Conservation (phyloP, 2,113 vertebrate species). For the Laticauda colubrina region DNA sequence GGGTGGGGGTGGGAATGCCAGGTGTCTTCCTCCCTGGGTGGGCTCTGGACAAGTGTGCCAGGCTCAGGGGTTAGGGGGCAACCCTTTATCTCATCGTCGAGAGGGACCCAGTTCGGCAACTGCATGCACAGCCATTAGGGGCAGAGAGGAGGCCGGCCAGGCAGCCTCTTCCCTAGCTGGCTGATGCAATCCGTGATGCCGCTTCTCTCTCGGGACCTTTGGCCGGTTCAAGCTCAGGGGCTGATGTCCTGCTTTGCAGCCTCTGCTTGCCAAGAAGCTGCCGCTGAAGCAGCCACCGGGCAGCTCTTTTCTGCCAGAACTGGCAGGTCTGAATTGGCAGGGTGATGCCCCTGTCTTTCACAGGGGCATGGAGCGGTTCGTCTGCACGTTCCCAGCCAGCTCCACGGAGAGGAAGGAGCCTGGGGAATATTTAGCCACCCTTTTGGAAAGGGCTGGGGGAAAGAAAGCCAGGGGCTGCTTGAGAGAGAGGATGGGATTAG, state of each 20-base stretch:
- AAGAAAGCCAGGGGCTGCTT: background rate
- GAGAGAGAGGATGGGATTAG: background rate
- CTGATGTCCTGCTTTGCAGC: background rate
- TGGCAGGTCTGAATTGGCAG: background rate
- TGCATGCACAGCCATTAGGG: background rate
- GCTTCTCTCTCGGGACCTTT: background rate
- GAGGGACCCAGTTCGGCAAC: background rate
- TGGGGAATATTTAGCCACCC: background rate
- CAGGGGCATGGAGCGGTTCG: background rate
- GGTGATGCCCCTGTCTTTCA: conserved; percentile 4
- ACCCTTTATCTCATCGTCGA: background rate
- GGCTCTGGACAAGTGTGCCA: background rate
- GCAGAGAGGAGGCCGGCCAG: background rate
- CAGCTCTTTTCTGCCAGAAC: background rate
- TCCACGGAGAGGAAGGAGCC: background rate
- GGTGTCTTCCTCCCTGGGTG: background rate
- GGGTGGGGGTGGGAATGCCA: background rate
- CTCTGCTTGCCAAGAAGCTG: background rate
- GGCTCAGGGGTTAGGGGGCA: background rate
- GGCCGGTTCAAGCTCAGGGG: background rate
- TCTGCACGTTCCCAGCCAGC: background rate
- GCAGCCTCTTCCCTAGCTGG: background rate
- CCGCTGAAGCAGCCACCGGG: background rate
- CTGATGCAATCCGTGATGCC: background rate
- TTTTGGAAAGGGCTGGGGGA: background rate